Conservation (phyloP, 2,113 vertebrate genomes). For the Cavia aperea region DNA sequence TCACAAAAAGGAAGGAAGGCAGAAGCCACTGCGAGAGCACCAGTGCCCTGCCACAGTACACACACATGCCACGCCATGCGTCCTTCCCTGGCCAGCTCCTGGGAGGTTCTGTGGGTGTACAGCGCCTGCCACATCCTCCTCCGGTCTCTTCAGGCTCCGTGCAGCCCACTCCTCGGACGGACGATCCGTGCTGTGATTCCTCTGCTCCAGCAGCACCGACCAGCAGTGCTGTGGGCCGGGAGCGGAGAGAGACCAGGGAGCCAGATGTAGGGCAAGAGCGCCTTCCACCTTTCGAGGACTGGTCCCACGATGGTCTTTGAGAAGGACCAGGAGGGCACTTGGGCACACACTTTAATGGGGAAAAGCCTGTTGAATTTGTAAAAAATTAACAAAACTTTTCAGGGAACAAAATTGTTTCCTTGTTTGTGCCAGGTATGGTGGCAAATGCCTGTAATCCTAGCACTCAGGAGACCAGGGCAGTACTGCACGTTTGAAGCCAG, state of each 20-base stretch:
- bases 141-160: not conserved
- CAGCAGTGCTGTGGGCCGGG: not conserved
- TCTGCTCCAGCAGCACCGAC: not conserved
- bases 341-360: not conserved
- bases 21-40: not conserved
- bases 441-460: not conserved
- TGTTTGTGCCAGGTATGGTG: not conserved
- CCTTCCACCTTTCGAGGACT: not conserved
- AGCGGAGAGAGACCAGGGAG: not conserved
- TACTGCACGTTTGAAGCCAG: not conserved
- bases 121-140: not conserved
- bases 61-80: too few relatives aligned
- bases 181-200: not conserved
- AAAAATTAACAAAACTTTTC: not conserved
- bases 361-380: not conserved
- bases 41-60: not conserved
- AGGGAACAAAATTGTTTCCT: conserved; percentile 22
- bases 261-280: not conserved
- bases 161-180: not conserved
- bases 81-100: not conserved
- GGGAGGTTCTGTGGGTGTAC: not conserved
- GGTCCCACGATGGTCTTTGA: not conserved
- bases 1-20: not conserved
- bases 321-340: not conserved
- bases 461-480: not conserved